These are phyloP conservation scores for Haplochromis burtoni DNA, from an alignment of 2,113 vertebrate species.

Conservation along the genomic window DNA sequence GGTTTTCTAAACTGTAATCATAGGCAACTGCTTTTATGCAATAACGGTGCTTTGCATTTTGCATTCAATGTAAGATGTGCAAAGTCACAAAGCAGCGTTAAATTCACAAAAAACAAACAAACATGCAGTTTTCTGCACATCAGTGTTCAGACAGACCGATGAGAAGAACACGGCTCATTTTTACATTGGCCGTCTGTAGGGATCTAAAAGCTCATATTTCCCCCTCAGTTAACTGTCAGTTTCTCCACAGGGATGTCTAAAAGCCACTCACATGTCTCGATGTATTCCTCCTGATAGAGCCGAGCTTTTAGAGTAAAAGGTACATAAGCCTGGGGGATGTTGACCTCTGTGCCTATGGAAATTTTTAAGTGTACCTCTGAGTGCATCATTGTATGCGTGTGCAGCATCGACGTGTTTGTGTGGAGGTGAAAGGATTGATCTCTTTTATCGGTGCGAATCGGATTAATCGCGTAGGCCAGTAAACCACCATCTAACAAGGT, in stretches of 20 bases:
- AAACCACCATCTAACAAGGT: not conserved
- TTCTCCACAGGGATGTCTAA: constrained; percentile 53
- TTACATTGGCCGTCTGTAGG: not conserved
- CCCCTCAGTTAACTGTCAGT: constrained; percentile 38
- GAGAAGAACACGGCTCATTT: not conserved
- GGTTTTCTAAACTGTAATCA: not conserved
- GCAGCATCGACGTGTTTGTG: not conserved
- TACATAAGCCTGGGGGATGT: constrained; percentile 33
- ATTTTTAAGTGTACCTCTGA: constrained; percentile 22
- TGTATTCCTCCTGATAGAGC: constrained; percentile 32
- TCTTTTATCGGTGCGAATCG: constrained; percentile 31
- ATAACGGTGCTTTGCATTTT: not conserved
- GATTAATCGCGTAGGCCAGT: constrained; percentile 19
- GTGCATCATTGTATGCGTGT: not conserved
- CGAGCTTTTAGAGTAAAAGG: constrained; percentile 62
- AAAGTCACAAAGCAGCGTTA: not conserved
- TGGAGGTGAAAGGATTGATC: not conserved
- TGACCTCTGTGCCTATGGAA: constrained; percentile 48
- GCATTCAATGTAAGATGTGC: not conserved
- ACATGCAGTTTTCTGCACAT: not conserved
- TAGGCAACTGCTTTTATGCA: not conserved
- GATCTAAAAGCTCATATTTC: constrained; percentile 29
- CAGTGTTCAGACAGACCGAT: not conserved
- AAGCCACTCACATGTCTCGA: constrained; percentile 55
- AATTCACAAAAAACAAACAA: not conserved